phyloP scores from a whole-genome alignment of 2,888 invertebrate species.

The Hemicrepidius hirtus region DNA sequence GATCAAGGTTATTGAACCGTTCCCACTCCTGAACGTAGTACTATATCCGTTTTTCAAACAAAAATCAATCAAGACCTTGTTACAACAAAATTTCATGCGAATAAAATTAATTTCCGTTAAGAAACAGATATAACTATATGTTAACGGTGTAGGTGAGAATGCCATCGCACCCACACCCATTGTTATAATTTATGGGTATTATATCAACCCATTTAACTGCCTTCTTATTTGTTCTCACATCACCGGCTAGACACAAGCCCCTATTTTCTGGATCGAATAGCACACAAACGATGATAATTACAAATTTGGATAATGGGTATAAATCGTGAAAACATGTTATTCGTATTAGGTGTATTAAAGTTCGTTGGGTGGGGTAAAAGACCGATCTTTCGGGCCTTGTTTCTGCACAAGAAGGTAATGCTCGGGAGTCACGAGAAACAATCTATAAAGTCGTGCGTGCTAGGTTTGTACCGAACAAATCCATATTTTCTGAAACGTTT shows the following conservation, averaged over 20 bases:
- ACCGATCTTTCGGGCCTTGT: conserved; percentile 45
- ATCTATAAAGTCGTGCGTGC: conserved; percentile 53
- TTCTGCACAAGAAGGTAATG: conserved; percentile 49
- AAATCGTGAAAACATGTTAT: conserved; percentile 48
- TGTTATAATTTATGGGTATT: conserved; percentile 6
- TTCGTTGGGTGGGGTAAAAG: conserved; percentile 50
- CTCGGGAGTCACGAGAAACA: conserved; percentile 53
- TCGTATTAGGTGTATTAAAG: conserved; percentile 49
- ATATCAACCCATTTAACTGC: background rate
- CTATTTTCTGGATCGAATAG: conserved; percentile 6
- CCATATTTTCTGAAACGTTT: conserved; percentile 47
- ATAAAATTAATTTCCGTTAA: background rate
- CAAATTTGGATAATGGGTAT: conserved; percentile 42
- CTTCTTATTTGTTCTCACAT: conserved; percentile 1
- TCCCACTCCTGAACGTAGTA: too few species aligned
- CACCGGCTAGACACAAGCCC: background rate
- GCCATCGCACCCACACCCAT: conserved; percentile 7
- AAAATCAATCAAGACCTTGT: too few species aligned
- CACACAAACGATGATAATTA: conserved; percentile 38
- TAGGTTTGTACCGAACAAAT: conserved; percentile 42
- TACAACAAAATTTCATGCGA: too few species aligned
- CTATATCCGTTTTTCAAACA: too few species aligned
- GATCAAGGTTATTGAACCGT: too few species aligned
- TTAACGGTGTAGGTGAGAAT: background rate
- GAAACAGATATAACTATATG: background rate